Percentiles rank a stretch among this genome's conserved stretches.
Conservation (phyloP, 2,113 vertebrate species). For the Zapus hudsonius region DNA sequence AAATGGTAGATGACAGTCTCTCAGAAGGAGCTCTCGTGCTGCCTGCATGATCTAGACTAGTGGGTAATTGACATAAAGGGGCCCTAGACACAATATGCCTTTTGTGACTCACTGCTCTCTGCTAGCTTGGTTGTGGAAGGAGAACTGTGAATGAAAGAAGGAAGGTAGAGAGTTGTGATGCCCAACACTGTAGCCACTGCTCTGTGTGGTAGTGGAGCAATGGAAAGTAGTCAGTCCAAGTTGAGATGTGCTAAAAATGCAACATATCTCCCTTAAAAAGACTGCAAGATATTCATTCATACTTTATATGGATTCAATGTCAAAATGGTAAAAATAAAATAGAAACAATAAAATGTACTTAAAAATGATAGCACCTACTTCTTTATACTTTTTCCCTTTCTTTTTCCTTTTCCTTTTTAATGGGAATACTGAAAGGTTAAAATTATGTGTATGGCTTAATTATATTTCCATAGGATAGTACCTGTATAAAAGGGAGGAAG, state of each 20-base stretch:
- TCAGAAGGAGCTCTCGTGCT: background rate
- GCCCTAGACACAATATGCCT: background rate
- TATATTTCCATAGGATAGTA: background rate
- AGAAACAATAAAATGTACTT: background rate
- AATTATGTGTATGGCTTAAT: background rate
- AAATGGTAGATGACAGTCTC: background rate
- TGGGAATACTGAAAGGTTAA: background rate
- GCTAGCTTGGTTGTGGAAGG: background rate
- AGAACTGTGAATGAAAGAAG: background rate
- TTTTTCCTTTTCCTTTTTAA: background rate
- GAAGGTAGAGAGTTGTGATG: background rate
- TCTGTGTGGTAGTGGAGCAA: background rate
- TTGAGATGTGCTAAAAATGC: background rate
- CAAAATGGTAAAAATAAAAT: background rate
- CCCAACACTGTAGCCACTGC: background rate
- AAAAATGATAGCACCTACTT: slow-evolving; percentile 6
- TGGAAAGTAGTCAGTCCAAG: background rate
- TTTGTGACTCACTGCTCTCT: background rate
- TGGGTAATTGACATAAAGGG: background rate
- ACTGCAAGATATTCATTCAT: background rate
- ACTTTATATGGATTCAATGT: background rate
- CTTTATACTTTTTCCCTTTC: background rate
- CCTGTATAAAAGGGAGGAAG: background rate
- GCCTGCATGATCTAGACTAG: background rate
- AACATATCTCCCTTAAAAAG: background rate